Evolutionary conservation across 2,113 vertebrate genomes (phyloP).

Genomic region (Columbina picui): DNA sequence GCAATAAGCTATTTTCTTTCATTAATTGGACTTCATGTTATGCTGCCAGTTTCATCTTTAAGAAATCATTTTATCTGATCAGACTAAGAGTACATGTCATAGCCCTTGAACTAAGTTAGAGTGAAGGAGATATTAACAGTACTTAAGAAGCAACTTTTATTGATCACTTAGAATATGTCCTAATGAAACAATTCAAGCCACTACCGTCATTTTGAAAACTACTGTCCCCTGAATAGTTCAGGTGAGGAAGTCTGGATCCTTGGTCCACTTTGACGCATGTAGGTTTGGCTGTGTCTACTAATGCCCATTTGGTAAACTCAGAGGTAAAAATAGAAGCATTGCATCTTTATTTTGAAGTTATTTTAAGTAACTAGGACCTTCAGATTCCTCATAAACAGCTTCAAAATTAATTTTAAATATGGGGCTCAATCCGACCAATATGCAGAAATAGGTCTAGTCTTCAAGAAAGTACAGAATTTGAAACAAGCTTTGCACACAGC

Average conservation of each 20-base stretch:
- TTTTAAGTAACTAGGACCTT: background rate
- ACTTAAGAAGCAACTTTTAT: background rate
- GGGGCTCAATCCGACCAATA: background rate
- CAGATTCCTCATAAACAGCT: background rate
- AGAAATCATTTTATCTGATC: background rate
- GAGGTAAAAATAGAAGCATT: background rate
- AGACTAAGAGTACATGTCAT: rapidly evolving
- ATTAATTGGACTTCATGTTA: background rate
- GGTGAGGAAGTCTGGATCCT: background rate
- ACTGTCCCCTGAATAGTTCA: background rate
- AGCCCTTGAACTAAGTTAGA: background rate
- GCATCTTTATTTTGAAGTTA: background rate
- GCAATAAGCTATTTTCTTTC: background rate
- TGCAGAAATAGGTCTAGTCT: background rate
- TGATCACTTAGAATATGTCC: background rate
- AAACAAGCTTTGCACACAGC: background rate
- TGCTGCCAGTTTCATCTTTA: background rate
- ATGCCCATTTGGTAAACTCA: background rate
- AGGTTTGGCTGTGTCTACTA: background rate
- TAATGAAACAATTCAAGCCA: background rate
- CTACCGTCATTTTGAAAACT: background rate
- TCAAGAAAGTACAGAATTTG: background rate
- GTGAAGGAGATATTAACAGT: background rate
- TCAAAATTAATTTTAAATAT: background rate
- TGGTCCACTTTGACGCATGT: background rate